Evolutionary conservation across 2,888 invertebrate genomes (phyloP), one percentile per base, ranked within the genome.

Genomic region (Nomada goodeniana): DNA sequence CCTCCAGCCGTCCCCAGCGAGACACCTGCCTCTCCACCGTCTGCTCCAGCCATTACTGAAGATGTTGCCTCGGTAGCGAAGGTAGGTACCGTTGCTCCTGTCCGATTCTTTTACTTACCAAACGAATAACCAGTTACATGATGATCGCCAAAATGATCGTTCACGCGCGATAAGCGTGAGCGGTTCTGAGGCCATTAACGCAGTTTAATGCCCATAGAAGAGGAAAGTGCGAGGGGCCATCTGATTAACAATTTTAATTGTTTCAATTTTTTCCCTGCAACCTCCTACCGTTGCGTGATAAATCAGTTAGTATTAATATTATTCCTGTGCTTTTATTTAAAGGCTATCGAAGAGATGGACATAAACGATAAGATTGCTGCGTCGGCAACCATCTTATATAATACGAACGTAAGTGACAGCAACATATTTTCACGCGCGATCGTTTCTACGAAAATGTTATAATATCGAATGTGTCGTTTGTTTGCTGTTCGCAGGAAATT

Each of bases 201-300:
- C 26, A 76, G 81, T 55, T 84, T 75, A 88, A 84, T 83, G 88
- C 81, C 86, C 89, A 53, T 70, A 60, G 93, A 90, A 91, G 92
- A 93, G 86, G 86, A 79, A 64, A 63, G 93, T 90, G 93, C 92
- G 93, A 93, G 93, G 93, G 93, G 93, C 93, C 93, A 93, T 93
- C 93, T 93, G 93, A 93, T 89, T 79, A 80, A 68, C 36, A 23
- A 76, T 77, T 52, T 29, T 47, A 20, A 29, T 61, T 71, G 15
- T 5, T 2, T 47, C 20, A 9, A 29, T 23, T 36, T 4, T 36
- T 26, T 15, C 42, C 36, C 36, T 50, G 36, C 47, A 47, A 26
- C 18, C 18, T n/a, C 7, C n/a, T 13, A 9, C 0, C 29, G 26
- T 26, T 15, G 13, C 26, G 44, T 11, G 11, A 13, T 50, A 11